phyloP scores from a whole-genome alignment of 2,888 invertebrate species.

The Macropis europaea region DNA sequence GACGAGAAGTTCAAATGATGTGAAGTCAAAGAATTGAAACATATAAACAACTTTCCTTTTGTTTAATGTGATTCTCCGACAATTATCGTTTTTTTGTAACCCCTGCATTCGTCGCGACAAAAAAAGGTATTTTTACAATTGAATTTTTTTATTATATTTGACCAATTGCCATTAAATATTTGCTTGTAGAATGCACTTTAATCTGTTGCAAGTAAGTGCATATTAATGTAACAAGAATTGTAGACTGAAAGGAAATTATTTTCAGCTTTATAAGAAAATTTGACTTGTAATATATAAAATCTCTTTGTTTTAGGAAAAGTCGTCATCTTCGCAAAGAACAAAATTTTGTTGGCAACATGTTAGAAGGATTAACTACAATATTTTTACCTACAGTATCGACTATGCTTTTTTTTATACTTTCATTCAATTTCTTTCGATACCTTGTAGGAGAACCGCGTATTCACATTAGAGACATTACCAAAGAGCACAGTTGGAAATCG shows the following conservation, averaged over 20 bases:
- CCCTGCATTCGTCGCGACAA: not conserved
- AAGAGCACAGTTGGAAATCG: conserved; percentile 82
- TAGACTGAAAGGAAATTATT: not conserved
- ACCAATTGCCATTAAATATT: not conserved
- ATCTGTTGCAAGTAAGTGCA: not conserved
- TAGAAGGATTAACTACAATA: conserved; percentile 71
- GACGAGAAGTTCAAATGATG: conserved; percentile 33
- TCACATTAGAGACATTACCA: conserved; percentile 80
- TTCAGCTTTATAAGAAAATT: not conserved
- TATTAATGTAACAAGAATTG: not conserved
- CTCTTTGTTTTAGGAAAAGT: not conserved
- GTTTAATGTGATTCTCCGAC: not conserved
- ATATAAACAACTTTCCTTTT: conserved; percentile 4
- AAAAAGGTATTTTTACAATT: not conserved
- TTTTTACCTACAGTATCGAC: conserved; percentile 80
- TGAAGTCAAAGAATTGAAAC: not conserved
- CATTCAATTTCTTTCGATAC: conserved; percentile 79
- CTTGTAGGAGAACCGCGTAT: conserved; percentile 80
- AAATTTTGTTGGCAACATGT: conserved; percentile 62
- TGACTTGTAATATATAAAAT: not conserved
- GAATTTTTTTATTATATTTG: not conserved
- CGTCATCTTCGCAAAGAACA: not conserved
- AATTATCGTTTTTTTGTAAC: not conserved
- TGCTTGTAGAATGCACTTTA: not conserved
- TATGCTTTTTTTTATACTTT: conserved; percentile 80